Base-by-base conservation (phyloP, 2,113 vertebrate species). In the Ctenomys sociabilis region DNA sequence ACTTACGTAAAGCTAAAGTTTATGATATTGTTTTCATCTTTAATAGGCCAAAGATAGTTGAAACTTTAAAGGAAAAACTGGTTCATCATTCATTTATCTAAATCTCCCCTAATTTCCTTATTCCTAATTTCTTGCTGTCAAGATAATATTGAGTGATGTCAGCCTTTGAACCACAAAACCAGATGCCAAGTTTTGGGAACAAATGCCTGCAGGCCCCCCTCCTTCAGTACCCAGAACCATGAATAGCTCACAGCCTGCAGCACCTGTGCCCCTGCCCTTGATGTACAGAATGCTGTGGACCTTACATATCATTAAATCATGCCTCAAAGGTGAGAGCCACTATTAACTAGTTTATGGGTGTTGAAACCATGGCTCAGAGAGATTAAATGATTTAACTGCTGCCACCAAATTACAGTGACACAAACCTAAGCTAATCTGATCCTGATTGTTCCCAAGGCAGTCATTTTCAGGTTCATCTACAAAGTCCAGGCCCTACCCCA, bases 231-330 rank as follows among this genome's bases (percentile, higher is more conserved):
- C 73, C 45, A 40, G 49, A 49, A 84, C n/a, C 26, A 6, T 32
- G 8, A 1, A 10, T 1, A 61, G 64, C 59, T 45, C 3, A 0
- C 45, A 30, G 49, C 75, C 37, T 8, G 7, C 37, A 13, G 3
- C 0, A 8, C 57, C 32, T 9, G 0, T 9, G 22, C 5, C 22
- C 32, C 11, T 0, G 3, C 77, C 81, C 35, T 32, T 32, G 24
- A 52, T 24, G 4, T 35, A n/a, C 37, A 37, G 30, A 4, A 1
- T 7, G 40, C 89, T 35, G 57, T 37, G 59, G 4, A 14, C 83
- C 37, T 28, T 9, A 26, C 24, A 21, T n/a, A 11, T 5, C 5
- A 1, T 75, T 26, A 61, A 5, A 16, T 54, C 1, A 2, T 1
- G 4, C 9, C 92, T 66, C 45, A 1, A 2, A 3, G 12, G 49